These are phyloP conservation scores for Pristionchus maxplancki DNA, from an alignment of 2,888 invertebrate species.

Conservation along the genomic window DNA sequence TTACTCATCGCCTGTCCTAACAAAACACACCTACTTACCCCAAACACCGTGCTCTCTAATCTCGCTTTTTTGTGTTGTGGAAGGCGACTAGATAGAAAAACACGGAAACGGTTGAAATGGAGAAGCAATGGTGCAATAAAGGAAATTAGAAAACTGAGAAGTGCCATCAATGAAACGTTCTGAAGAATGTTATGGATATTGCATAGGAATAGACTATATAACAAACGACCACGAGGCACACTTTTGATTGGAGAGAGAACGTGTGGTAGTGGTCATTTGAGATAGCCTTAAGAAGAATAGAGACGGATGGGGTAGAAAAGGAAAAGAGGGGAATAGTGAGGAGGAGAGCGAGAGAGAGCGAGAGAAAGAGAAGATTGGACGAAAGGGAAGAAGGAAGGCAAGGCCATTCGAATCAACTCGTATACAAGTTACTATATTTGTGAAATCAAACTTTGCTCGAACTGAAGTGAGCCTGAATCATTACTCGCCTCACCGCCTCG, in stretches of 20 bases:
- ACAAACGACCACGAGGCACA: not conserved
- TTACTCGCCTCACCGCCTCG: too few species aligned
- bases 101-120: not conserved
- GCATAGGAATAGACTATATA: not conserved
- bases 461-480: too few species aligned
- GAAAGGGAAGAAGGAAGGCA: conserved; percentile 13
- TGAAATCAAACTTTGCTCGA: too few species aligned
- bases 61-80: not conserved
- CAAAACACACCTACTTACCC: conserved; percentile 25
- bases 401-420: conserved; percentile 26
- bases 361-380: not conserved
- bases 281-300: not conserved
- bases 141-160: conserved; percentile 2
- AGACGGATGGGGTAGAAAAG: not conserved
- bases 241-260: not conserved
- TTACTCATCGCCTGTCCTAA: conserved; percentile 1
- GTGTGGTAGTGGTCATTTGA: not conserved
- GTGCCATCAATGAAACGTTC: too few species aligned
- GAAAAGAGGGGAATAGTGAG: not conserved
- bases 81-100: not conserved
- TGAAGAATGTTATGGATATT: too few species aligned
- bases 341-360: not conserved
- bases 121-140: not conserved
- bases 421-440: not conserved
- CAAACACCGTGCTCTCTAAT: conserved; percentile 5